Percentiles rank a stretch among this genome's conserved stretches.
Conservation (phyloP, 2,113 vertebrate genomes). For the Otolemur garnettii region DNA sequence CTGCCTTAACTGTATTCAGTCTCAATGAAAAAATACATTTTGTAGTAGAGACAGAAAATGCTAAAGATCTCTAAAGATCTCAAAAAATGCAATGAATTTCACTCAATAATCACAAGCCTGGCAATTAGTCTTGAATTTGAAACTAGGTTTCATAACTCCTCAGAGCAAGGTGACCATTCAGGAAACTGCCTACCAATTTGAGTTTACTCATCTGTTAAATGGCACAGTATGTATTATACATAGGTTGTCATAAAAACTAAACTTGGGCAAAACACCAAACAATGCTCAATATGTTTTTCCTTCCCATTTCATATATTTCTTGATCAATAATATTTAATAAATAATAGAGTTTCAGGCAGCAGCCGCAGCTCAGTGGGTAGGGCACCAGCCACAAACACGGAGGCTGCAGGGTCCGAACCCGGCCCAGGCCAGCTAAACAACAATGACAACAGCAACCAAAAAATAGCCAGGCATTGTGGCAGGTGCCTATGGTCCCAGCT, state of each 20-base stretch:
- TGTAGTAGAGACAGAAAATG: slow-evolving; percentile 1
- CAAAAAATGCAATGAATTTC: slow-evolving; percentile 33
- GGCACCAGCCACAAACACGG: too few species aligned
- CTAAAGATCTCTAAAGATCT: neutral
- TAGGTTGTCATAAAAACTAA: neutral
- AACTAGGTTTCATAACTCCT: neutral
- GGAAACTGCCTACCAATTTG: neutral
- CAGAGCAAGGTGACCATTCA: neutral
- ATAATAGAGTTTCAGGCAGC: too few species aligned
- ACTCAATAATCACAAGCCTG: neutral
- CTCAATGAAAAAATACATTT: neutral
- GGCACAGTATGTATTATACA: neutral
- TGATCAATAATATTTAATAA: neutral
- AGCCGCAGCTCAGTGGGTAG: too few species aligned
- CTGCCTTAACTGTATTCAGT: neutral
- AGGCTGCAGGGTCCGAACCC: too few species aligned
- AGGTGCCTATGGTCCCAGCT: too few species aligned
- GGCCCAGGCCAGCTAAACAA: too few species aligned
- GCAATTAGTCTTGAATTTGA: neutral
- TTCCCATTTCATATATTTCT: neutral
- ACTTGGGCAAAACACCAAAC: neutral
- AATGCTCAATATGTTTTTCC: neutral
- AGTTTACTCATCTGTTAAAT: neutral
- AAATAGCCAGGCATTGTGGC: too few species aligned
- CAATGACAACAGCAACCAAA: too few species aligned